phyloP scores from a whole-genome alignment of 2,797 vertebrate species.

The Pelobates cultripes region DNA sequence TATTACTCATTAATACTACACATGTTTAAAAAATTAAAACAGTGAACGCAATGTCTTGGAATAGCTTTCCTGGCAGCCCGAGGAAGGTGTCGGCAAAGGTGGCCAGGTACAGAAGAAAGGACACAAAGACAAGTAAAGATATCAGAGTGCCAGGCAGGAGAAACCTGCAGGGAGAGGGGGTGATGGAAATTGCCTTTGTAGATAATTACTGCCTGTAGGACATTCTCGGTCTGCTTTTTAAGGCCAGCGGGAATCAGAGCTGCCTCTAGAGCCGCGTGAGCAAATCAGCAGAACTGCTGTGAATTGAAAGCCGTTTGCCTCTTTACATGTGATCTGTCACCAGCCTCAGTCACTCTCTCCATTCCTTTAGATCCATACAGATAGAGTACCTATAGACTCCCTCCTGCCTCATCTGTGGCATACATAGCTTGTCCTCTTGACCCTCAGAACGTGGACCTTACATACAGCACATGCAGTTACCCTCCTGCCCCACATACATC shows the following conservation, averaged over 20 bases:
- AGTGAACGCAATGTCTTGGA: too few species aligned
- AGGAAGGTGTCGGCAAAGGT: neutral
- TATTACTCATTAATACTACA: too few species aligned
- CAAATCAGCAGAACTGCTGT: slow-evolving; percentile 23
- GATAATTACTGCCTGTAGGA: slow-evolving; percentile 46
- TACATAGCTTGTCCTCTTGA: too few species aligned
- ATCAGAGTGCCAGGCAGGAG: neutral
- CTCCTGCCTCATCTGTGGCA: too few species aligned
- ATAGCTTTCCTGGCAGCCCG: neutral
- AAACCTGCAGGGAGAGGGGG: slow-evolving; percentile 10
- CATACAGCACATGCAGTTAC: too few species aligned
- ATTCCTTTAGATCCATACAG: neutral
- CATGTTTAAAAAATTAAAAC: too few species aligned
- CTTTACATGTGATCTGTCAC: neutral
- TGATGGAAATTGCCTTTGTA: slow-evolving; percentile 40
- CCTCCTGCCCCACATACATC: too few species aligned
- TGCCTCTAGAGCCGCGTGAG: slow-evolving; percentile 13
- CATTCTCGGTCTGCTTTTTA: slow-evolving; percentile 35
- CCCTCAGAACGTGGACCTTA: too few species aligned
- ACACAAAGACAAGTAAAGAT: neutral
- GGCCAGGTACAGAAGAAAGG: neutral
- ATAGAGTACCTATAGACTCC: too few species aligned
- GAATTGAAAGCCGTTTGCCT: slow-evolving; percentile 25
- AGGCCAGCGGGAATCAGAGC: slow-evolving; percentile 30
- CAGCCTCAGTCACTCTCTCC: neutral